A percentile compares a stretch with the other conserved stretches of the same genome.
phyloP scores from a whole-genome alignment of 2,113 vertebrate genomes.

The Hypanus sabinus region DNA sequence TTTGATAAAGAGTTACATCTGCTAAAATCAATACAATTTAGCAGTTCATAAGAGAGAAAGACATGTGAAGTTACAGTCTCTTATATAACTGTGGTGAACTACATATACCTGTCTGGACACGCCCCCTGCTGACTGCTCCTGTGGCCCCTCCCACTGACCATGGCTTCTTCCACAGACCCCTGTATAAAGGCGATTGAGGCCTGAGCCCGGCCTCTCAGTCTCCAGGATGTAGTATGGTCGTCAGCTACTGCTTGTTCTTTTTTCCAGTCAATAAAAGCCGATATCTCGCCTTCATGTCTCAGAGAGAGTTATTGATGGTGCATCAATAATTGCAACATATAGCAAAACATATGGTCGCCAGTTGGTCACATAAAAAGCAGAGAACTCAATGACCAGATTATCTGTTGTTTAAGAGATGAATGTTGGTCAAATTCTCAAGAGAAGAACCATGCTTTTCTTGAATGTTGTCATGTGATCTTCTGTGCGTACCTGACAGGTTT shows the following conservation, averaged over 20 bases:
- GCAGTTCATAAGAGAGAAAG: neutral
- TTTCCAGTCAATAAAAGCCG: no score
- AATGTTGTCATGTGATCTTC: neutral
- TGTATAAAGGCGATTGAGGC: no score
- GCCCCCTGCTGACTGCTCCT: no score
- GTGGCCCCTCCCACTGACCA: no score
- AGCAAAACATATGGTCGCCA: neutral
- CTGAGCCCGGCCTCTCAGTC: no score
- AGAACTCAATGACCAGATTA: neutral
- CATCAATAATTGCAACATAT: no score
- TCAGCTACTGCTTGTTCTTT: no score
- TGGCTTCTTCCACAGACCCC: no score
- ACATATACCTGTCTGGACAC: no score
- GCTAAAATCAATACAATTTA: neutral
- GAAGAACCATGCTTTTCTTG: neutral
- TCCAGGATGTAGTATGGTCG: no score
- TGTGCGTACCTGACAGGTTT: neutral
- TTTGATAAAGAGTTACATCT: neutral
- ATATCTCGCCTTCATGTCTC: no score
- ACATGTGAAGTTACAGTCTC: neutral
- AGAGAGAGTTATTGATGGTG: no score
- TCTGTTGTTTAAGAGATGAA: neutral
- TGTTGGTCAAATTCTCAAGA: neutral
- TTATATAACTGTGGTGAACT: neutral
- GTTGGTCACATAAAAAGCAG: neutral